Percentiles rank a stretch among this genome's conserved stretches.
Evolutionary conservation across 2,797 vertebrate species (phyloP).

Genomic region (Poeciliopsis turneri): DNA sequence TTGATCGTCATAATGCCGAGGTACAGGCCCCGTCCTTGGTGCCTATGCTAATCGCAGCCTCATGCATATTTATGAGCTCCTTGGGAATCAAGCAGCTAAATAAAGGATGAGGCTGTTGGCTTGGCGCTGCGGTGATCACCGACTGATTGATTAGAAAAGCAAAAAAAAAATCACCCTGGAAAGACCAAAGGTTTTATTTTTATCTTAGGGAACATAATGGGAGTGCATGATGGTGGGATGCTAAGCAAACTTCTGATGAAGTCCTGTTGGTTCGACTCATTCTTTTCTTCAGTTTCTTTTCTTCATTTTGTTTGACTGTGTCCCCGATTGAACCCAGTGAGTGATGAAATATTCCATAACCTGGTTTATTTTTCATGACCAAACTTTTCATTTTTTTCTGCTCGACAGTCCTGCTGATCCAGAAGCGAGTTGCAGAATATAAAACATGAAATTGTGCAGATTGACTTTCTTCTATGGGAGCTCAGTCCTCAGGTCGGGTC

Average conservation of each 20-base stretch:
- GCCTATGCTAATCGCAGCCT: slow-evolving; percentile 68
- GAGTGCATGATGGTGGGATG: slow-evolving; percentile 8
- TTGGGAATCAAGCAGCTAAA: slow-evolving; percentile 72
- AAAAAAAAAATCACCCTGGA: slow-evolving; percentile 25
- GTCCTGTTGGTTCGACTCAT: background rate
- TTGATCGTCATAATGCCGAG: slow-evolving; percentile 75
- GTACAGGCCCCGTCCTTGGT: slow-evolving; percentile 75
- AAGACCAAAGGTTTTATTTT: slow-evolving; percentile 28
- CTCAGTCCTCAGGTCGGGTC: background rate
- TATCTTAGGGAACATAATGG: slow-evolving; percentile 4
- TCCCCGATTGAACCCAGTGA: background rate
- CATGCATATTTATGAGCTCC: slow-evolving; percentile 75
- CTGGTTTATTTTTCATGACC: background rate
- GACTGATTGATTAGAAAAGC: slow-evolving; percentile 65
- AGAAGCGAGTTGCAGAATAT: background rate
- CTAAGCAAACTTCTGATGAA: slow-evolving; percentile 18
- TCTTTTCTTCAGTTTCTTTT: background rate
- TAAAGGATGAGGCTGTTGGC: slow-evolving; percentile 75
- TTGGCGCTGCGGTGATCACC: slow-evolving; percentile 58
- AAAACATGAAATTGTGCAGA: background rate
- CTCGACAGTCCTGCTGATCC: background rate
- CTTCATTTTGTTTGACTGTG: background rate
- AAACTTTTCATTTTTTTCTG: background rate
- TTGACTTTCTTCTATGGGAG: background rate
- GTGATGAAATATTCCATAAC: background rate